Evolutionary conservation across 2,888 invertebrate species (phyloP).

Genomic region (Andrena trimmerana): DNA sequence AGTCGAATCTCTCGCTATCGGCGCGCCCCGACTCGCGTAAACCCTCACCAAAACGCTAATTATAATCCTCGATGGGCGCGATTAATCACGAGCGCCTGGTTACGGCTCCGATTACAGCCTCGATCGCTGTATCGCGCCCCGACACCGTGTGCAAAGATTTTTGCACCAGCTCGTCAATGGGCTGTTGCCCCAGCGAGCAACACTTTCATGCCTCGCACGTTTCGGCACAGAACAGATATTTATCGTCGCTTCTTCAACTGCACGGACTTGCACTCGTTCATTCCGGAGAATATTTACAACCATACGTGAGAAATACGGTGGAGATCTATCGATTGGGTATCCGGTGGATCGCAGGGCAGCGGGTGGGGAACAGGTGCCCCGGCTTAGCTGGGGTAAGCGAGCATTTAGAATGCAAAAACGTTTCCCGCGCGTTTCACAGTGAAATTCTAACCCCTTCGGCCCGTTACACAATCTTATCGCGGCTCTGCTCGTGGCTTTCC

Average conservation of each 20-base stretch:
- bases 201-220: too few relatives aligned
- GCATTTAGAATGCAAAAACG: slow-evolving; percentile 78
- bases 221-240: too few relatives aligned
- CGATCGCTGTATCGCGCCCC: slow-evolving; percentile 5
- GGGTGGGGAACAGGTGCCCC: slow-evolving; percentile 15
- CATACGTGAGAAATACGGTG: background rate
- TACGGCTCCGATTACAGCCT: slow-evolving; percentile 45
- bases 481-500: slow-evolving; percentile 60
- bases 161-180: too few relatives aligned
- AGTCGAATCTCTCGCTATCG: slow-evolving; percentile 24
- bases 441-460: slow-evolving; percentile 82
- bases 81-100: slow-evolving; percentile 40
- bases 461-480: slow-evolving; percentile 82
- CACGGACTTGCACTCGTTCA: too few relatives aligned
- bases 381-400: slow-evolving; percentile 1
- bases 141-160: too few relatives aligned
- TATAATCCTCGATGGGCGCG: slow-evolving; percentile 43
- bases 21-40: background rate
- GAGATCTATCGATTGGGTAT: background rate
- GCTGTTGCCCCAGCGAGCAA: too few relatives aligned
- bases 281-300: too few relatives aligned
- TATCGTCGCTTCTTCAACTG: too few relatives aligned
- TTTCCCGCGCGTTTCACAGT: slow-evolving; percentile 77
- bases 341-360: background rate
- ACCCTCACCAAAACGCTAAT: slow-evolving; percentile 30